Percentiles rank a stretch among this genome's conserved stretches.
phyloP scores from a whole-genome alignment of 1,140 invertebrate genomes.

The Sycophaga agraensis region DNA sequence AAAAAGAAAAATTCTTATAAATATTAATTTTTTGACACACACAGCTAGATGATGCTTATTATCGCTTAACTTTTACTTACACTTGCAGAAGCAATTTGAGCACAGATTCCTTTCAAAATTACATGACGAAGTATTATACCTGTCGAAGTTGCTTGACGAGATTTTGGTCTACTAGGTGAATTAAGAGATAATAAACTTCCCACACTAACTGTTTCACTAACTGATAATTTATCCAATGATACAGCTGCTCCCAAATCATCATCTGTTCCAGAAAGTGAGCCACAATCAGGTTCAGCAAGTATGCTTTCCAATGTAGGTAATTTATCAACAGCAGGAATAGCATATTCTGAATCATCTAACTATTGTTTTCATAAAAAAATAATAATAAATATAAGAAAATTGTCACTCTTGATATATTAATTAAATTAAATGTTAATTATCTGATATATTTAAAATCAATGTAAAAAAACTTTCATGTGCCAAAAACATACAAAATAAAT shows the following conservation, averaged over 20 bases:
- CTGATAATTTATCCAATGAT: constrained; percentile 45
- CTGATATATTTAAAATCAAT: too few relatives aligned
- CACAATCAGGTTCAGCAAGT: constrained; percentile 73
- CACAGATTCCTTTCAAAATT: constrained; percentile 80
- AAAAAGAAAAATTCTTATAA: too few relatives aligned
- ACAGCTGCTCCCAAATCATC: constrained; percentile 51
- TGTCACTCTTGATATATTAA: neutral
- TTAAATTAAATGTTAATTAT: neutral
- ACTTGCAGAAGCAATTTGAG: constrained; percentile 78
- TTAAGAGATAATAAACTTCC: constrained; percentile 53
- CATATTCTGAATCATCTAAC: constrained; percentile 83
- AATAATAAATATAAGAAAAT: neutral
- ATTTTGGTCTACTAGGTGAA: constrained; percentile 52
- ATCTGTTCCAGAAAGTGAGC: constrained; percentile 63
- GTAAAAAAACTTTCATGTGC: too few relatives aligned
- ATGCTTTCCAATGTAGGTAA: constrained; percentile 84
- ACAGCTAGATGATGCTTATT: too few relatives aligned
- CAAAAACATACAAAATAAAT: neutral
- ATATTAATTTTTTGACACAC: too few relatives aligned
- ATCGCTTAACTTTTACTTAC: constrained; percentile 59
- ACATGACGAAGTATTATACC: constrained; percentile 79
- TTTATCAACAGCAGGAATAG: constrained; percentile 75
- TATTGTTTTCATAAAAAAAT: constrained; percentile 32
- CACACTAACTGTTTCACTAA: constrained; percentile 51
- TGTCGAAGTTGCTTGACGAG: constrained; percentile 57